These are phyloP conservation scores for Calidris pygmaea DNA, from an alignment of 2,113 vertebrate species.

Conservation along the genomic window DNA sequence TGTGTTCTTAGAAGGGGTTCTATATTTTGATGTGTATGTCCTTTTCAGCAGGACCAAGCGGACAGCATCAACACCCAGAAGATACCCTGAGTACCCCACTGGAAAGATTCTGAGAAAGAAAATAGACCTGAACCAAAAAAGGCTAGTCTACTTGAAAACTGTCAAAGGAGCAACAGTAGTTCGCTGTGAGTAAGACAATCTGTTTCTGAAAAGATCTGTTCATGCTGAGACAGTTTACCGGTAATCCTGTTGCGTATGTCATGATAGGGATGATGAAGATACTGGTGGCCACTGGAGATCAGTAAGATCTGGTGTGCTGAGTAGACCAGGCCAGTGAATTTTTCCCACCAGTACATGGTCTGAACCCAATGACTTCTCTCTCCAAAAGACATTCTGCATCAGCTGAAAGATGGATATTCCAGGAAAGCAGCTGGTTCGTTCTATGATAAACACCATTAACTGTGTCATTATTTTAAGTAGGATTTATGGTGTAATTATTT, in stretches of 20 bases:
- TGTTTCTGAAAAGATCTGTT: background rate
- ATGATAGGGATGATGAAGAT: background rate
- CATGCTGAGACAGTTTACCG: background rate
- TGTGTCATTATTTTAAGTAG: background rate
- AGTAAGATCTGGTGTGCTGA: fast-evolving
- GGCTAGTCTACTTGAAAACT: background rate
- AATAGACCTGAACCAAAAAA: background rate
- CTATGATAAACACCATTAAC: background rate
- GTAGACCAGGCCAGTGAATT: background rate
- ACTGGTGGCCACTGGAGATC: background rate
- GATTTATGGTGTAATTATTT: background rate
- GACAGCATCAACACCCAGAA: background rate
- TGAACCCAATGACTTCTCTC: background rate
- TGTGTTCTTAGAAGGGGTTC: background rate
- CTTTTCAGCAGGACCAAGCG: background rate
- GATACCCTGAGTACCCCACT: background rate
- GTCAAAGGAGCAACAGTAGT: background rate
- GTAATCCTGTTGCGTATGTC: fast-evolving
- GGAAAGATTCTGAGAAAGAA: background rate
- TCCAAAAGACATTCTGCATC: background rate
- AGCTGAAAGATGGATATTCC: background rate
- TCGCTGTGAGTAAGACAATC: background rate
- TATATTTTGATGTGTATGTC: background rate
- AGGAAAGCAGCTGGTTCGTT: background rate
- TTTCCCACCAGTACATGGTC: background rate